Percentiles rank a stretch among this genome's conserved stretches.
These are phyloP conservation scores for Hyalella azteca DNA, from an alignment of 2,888 invertebrate genomes.

Conservation along the genomic window DNA sequence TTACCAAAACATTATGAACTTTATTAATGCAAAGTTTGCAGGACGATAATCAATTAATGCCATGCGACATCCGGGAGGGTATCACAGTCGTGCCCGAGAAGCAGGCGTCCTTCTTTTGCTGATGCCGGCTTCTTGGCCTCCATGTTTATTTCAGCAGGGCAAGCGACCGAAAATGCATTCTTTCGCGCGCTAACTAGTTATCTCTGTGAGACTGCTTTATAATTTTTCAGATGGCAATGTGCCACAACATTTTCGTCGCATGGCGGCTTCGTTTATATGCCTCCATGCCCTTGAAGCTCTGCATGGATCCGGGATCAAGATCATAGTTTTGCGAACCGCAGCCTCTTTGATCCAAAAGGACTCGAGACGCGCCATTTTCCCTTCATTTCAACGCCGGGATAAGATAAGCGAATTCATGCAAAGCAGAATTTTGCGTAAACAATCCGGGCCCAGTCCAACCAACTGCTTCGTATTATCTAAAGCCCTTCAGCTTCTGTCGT, in stretches of 20 bases:
- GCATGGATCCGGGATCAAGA: conserved; percentile 29
- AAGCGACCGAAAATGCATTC: conserved; percentile 10
- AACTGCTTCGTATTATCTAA: background rate
- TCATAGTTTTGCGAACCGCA: background rate
- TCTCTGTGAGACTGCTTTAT: conserved; percentile 4
- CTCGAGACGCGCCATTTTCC: background rate
- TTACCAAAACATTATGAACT: no score
- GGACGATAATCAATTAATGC: no score
- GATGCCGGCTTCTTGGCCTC: no score
- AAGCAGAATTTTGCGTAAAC: conserved; percentile 15
- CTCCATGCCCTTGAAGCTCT: conserved; percentile 18
- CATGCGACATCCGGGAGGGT: no score
- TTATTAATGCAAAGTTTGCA: no score
- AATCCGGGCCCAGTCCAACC: background rate
- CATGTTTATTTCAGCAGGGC: background rate
- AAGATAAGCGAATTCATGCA: background rate
- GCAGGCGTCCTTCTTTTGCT: no score
- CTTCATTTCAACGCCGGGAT: conserved; percentile 15
- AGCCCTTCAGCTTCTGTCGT: background rate
- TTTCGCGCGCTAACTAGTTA: background rate
- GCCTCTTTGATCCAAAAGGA: background rate
- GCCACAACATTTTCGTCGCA: background rate
- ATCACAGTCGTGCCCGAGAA: no score
- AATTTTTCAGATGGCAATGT: conserved; percentile 14
- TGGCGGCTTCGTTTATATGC: background rate